A percentile compares a stretch with the other conserved stretches of the same genome.
Conservation (phyloP, 2,113 vertebrate species). For the Poecilia latipinna region DNA sequence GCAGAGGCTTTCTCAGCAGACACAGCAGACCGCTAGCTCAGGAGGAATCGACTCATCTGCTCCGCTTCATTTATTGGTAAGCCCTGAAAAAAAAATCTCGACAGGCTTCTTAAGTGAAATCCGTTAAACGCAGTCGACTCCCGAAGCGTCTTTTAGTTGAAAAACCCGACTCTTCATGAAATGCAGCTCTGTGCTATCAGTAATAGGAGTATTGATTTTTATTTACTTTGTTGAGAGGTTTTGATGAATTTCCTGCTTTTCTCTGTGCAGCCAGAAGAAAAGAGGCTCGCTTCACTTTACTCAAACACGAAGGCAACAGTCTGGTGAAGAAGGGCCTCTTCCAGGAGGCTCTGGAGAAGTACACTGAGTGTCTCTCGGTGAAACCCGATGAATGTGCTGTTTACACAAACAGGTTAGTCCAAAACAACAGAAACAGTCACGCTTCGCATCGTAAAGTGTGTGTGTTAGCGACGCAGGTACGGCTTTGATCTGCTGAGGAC, state of each 20-base stretch:
- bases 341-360: constrained; percentile 86
- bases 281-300: constrained; percentile 79
- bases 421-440: neutral
- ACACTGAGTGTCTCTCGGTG: constrained; percentile 87
- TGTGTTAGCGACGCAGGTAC: neutral
- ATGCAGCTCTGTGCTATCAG: neutral
- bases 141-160: neutral
- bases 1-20: constrained; percentile 34
- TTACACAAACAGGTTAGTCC: constrained; percentile 93
- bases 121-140: neutral
- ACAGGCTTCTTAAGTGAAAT: constrained; percentile 16
- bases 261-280: constrained; percentile 68
- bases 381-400: constrained; percentile 85
- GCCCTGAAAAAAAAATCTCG: constrained; percentile 9
- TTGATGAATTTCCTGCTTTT: constrained; percentile 6
- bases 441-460: too few species aligned
- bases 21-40: constrained; percentile 33
- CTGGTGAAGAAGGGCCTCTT: constrained; percentile 86
- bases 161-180: constrained; percentile 1
- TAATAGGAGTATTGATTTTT: neutral
- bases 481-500: neutral
- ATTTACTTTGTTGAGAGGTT: neutral
- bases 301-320: constrained; percentile 90
- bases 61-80: constrained; percentile 36
- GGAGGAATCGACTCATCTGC: constrained; percentile 23